Percentiles rank a stretch among this genome's conserved stretches.
phyloP scores from a whole-genome alignment of 37 sponge, comb jelly and placozoan genomes.

The Aplysina aerophoba region DNA sequence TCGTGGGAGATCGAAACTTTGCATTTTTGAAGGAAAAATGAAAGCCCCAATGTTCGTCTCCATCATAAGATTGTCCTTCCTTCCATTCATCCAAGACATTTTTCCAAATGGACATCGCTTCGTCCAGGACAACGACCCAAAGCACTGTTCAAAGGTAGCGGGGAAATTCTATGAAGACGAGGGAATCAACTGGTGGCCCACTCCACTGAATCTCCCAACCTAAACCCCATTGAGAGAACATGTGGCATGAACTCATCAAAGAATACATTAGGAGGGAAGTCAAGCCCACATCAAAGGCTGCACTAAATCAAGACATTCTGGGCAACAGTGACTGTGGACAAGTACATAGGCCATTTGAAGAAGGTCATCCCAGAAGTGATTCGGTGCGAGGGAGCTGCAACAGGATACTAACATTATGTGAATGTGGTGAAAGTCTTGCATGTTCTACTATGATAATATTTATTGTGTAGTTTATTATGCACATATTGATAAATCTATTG shows the following conservation, averaged over 20 bases:
- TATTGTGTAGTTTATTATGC: too few species aligned
- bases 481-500: too few species aligned
- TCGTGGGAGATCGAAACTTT: not conserved
- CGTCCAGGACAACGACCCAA: constrained; percentile 7
- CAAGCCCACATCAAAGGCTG: not conserved
- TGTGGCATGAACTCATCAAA: constrained; percentile 22
- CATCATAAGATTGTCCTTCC: not conserved
- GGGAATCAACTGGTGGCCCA: constrained; percentile 21
- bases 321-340: constrained; percentile 1
- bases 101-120: constrained; percentile 7
- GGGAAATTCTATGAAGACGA: not conserved
- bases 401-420: not conserved
- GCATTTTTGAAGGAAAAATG: constrained; percentile 22
- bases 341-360: constrained; percentile 20
- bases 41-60: not conserved
- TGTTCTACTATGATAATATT: too few species aligned
- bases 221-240: not conserved
- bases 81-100: constrained; percentile 6
- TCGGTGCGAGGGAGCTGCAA: not conserved
- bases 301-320: not conserved
- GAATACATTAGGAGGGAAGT: not conserved
- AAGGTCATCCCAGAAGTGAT: constrained; percentile 22
- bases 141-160: not conserved
- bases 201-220: not conserved
- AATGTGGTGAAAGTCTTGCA: too few species aligned